Conservation (phyloP, 2,888 invertebrate genomes). For the Empis livida region DNA sequence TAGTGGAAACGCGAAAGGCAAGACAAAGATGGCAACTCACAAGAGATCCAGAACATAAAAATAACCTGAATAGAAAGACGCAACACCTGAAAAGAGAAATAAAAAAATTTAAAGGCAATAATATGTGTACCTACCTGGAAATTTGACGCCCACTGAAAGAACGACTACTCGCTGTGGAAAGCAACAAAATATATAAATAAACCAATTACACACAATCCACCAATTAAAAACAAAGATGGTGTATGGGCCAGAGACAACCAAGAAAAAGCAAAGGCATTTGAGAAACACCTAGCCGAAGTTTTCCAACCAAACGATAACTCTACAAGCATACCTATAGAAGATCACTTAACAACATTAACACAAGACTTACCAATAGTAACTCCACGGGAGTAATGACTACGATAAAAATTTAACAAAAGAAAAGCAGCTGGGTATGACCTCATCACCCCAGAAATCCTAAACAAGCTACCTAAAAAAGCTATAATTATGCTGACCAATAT, state of each 20-base stretch:
- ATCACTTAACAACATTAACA: too few species aligned
- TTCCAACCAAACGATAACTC: neutral
- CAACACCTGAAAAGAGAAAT: conserved; percentile 11
- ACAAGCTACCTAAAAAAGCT: too few species aligned
- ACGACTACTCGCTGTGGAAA: conserved; percentile 13
- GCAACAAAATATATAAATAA: conserved; percentile 7
- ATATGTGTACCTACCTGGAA: conserved; percentile 4
- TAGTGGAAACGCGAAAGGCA: conserved; percentile 9
- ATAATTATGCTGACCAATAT: too few species aligned
- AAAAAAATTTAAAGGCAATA: neutral
- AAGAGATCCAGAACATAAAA: conserved; percentile 12
- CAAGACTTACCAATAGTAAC: too few species aligned
- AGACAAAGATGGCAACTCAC: conserved; percentile 12
- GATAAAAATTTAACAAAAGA: too few species aligned
- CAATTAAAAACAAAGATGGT: conserved; percentile 3
- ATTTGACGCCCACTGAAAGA: conserved; percentile 1
- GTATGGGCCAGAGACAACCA: conserved; percentile 5
- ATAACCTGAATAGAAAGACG: conserved; percentile 7
- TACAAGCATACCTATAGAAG: too few species aligned
- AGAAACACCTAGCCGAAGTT: conserved; percentile 5
- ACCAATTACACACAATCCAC: conserved; percentile 2
- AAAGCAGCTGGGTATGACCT: too few species aligned
- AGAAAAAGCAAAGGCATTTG: conserved; percentile 7
- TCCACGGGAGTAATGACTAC: too few species aligned
- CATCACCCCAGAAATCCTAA: too few species aligned